Conservation (phyloP, 2,888 invertebrate genomes). For the Myathropa florea region DNA sequence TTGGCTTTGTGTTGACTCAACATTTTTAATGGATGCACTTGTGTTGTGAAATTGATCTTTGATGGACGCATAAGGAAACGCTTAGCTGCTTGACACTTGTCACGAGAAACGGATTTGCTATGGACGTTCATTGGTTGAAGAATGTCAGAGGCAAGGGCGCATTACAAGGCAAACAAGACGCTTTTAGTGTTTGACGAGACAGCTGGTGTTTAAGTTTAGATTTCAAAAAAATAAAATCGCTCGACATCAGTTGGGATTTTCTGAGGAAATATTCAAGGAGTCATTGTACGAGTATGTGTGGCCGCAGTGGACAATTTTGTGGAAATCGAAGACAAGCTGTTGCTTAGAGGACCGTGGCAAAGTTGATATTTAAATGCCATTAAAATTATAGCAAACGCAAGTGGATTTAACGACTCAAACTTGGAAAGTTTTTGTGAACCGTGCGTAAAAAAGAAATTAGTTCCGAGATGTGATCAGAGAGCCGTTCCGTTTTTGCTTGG, state of each 20-base stretch:
- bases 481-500: not conserved
- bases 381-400: not conserved
- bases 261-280: not conserved
- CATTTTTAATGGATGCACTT: slow-evolving; percentile 60
- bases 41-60: slow-evolving; percentile 55
- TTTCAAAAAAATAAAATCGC: not conserved
- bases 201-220: not conserved
- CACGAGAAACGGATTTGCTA: not conserved
- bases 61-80: slow-evolving; percentile 45
- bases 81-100: slow-evolving; percentile 55
- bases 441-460: not conserved
- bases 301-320: not conserved
- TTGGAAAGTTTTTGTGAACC: not conserved
- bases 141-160: not conserved
- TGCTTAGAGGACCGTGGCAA: not conserved
- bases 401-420: not conserved
- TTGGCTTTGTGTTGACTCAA: slow-evolving; percentile 42
- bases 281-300: not conserved
- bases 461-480: not conserved
- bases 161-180: not conserved
- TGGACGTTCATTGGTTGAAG: not conserved
- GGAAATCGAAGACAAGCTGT: not conserved
- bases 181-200: not conserved
- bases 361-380: not conserved
- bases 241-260: not conserved